Base-by-base conservation (phyloP, 2,888 invertebrate genomes). In the Agonum fuliginosum region DNA sequence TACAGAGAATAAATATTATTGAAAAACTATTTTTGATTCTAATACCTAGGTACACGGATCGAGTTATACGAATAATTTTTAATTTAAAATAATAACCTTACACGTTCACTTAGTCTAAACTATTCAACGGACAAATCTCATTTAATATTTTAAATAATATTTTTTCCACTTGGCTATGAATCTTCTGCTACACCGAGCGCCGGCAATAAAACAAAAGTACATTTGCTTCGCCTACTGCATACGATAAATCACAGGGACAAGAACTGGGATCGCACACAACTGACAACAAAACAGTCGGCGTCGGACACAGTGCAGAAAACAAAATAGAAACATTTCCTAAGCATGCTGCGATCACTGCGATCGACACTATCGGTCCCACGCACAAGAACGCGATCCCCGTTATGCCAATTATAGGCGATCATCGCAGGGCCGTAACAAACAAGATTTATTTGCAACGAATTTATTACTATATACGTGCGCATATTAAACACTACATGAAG, bases 191-290 rank as follows among this genome's bases (percentile, higher is more conserved):
- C n/a, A 27, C 10, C 17, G 27, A 62, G 27, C 30, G 8, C 30
- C 30, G 30, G 58, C 17, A 62, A 62, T 30, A 30, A 62, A 62
- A 62, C 30, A 62, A 62, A 62, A 30, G 58, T 30, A 34, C 58
- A 30, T 62, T 62, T 30, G 58, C 58, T 62, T 62, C 58, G 58
- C 58, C 58, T 62, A 62, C 58, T 30, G 58, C 58, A 17, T 62
- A 19, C 58, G 4, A 62, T 62, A 62, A 62, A 62, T 62, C 30
- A 62, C 58, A 30, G 58, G n/a, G n/a, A n/a, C n/a, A n/a, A n/a
- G n/a, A n/a, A n/a, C n/a, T n/a, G n/a, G n/a, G 17, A 46, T 17
- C 17, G 46, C 46, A 46, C 58, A 27, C 54, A 48, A 20, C 48
- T n/a, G n/a, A 48, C 48, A 54, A 54, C 54, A 54, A 54, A 54